A percentile compares a stretch with the other conserved stretches of the same genome.
Evolutionary conservation across 2,888 invertebrate genomes (phyloP).

Genomic region (Tryphoninae sp.): DNA sequence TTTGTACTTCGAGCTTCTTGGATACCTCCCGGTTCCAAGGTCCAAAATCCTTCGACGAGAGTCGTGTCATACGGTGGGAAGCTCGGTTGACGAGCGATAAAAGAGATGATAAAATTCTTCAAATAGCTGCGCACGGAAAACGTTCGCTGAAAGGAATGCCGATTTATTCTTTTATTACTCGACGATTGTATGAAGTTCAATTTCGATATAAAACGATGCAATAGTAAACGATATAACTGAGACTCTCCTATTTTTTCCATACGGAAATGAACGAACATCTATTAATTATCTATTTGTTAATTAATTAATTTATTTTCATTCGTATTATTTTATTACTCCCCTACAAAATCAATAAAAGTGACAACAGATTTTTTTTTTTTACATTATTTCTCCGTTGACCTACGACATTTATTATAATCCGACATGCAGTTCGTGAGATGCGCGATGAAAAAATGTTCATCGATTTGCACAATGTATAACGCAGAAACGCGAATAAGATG

Average conservation of each 20-base stretch:
- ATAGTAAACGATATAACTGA: too few species aligned
- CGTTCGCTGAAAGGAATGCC: too few species aligned
- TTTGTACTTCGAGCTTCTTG: slow-evolving; percentile 32
- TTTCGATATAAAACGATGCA: neutral
- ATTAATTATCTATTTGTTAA: neutral
- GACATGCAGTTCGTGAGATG: neutral
- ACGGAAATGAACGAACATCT: too few species aligned
- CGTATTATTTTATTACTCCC: neutral
- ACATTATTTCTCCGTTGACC: neutral
- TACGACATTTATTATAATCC: neutral
- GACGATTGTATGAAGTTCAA: neutral
- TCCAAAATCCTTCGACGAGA: slow-evolving; percentile 19
- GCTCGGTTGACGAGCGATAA: neutral
- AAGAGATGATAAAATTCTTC: neutral
- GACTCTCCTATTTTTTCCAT: neutral
- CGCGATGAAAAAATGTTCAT: neutral
- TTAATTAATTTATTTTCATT: neutral
- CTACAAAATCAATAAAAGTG: neutral
- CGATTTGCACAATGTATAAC: neutral
- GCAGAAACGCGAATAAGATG: neutral
- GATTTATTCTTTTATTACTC: neutral
- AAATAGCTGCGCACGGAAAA: neutral
- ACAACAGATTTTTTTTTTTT: neutral
- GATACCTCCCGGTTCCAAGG: slow-evolving; percentile 20
- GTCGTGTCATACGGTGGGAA: too few species aligned